Base-by-base conservation (phyloP, 2,888 invertebrate species). In the Yponomeuta malinellus region DNA sequence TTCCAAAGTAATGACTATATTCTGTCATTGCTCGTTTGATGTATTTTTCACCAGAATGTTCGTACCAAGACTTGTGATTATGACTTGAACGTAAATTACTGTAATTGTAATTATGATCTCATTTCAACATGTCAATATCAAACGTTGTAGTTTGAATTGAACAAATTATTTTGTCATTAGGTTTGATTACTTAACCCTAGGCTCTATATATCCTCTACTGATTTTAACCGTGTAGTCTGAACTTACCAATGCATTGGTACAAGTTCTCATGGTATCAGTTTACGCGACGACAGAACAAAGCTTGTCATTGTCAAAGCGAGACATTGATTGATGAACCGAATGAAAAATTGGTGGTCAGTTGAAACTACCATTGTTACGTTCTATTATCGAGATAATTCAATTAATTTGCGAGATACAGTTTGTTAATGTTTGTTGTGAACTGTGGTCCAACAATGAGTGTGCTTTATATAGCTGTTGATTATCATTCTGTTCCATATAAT, bases 281-380 rank as follows among this genome's bases (percentile, higher is more conserved):
- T 59, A 59, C 52, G 15, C 52, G 52, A 15, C 9, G 65, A 31
- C 33, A 65, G 65, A 65, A 65, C 65, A 65, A 65, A 65, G 29
- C 65, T 8, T 33, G 29, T 65, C 65, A 65, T 29, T 65, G 31
- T 65, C 65, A 65, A 29, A 65, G 12, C 6, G 10, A 65, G 65
- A 12, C 65, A 65, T 31, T 65, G 65, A 65, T 65, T 65, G 65
- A 65, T 65, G 33, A 10, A 65, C 33, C 65, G 33, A 29, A 65
- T 33, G 33, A 31, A 10, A 33, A 65, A 29, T 65, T 12, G 10
- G 29, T 31, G 65, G 65, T 65, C 65, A 23, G 65, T 4, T 65
- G 23, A 65, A 65, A 65, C 65, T 23, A 29, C 65, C 33, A 65
- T 65, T 65, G 65, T 65, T 65, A 59, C 52, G 52, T 59, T 65